These are phyloP conservation scores for Rhadina sibilatrix DNA, from an alignment of 2,113 vertebrate genomes.

Conservation along the genomic window DNA sequence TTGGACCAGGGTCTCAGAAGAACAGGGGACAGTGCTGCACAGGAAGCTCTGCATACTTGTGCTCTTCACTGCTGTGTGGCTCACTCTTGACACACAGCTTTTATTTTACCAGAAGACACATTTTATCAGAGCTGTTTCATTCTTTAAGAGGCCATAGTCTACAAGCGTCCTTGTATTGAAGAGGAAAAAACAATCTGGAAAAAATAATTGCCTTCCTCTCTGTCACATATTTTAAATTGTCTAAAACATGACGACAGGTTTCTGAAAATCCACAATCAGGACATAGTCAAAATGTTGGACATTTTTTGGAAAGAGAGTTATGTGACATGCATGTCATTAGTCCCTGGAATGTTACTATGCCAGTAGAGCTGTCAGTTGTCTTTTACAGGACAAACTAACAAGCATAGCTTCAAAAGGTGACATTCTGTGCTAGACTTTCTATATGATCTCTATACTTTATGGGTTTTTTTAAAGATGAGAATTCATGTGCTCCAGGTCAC, in stretches of 20 bases:
- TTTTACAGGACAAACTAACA: background rate
- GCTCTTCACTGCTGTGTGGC: background rate
- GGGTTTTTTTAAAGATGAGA: background rate
- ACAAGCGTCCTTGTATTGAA: background rate
- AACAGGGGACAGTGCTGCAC: background rate
- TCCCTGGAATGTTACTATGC: background rate
- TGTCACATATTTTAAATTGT: background rate
- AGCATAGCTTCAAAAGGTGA: background rate
- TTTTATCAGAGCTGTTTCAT: background rate
- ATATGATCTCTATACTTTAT: background rate
- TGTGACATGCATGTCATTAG: background rate
- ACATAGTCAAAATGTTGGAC: background rate
- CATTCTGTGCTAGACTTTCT: background rate
- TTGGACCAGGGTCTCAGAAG: background rate
- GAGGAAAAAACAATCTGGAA: background rate
- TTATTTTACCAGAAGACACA: background rate
- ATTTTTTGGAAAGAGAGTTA: background rate
- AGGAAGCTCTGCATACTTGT: accelerated
- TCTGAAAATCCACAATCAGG: background rate
- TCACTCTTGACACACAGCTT: background rate
- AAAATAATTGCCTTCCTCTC: background rate
- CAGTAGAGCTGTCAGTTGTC: background rate
- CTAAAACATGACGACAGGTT: background rate
- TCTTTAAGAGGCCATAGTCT: background rate
- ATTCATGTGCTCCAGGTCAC: background rate